Evolutionary conservation across 2,797 vertebrate genomes (phyloP).

Genomic region (Pygocentrus nattereri): DNA sequence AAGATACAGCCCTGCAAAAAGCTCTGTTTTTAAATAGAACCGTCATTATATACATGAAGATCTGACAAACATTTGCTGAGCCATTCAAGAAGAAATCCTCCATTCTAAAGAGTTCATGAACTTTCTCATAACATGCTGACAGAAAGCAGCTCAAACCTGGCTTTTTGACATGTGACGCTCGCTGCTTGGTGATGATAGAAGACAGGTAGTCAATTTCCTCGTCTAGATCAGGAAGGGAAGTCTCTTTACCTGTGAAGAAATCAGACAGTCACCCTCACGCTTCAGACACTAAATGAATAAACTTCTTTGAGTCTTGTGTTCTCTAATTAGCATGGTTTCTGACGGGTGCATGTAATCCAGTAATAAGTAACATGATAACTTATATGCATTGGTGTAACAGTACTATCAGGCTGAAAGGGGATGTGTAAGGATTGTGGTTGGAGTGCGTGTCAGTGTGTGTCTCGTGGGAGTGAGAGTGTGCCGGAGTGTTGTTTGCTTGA

Average conservation of each 20-base stretch:
- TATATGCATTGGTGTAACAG: background rate
- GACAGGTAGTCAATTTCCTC: constrained; percentile 88
- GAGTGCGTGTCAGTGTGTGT: constrained; percentile 53
- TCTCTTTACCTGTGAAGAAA: constrained; percentile 55
- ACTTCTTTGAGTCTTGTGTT: background rate
- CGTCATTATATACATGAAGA: too few species aligned
- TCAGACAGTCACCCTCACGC: background rate
- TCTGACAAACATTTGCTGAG: background rate
- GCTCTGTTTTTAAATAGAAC: too few species aligned
- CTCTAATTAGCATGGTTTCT: background rate
- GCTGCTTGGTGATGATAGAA: constrained; percentile 79
- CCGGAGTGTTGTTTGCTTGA: constrained; percentile 75
- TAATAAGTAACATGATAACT: background rate
- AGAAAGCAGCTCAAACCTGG: constrained; percentile 64
- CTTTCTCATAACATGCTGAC: background rate
- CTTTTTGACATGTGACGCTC: constrained; percentile 46
- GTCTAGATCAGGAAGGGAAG: constrained; percentile 74
- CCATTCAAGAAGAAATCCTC: background rate
- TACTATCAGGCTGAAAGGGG: constrained; percentile 10
- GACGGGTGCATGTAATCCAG: background rate
- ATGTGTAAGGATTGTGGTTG: constrained; percentile 15
- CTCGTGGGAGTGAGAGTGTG: constrained; percentile 70
- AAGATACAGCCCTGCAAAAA: too few species aligned
- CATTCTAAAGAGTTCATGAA: background rate
- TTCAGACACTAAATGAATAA: too few species aligned